These are phyloP conservation scores for Bellardia bayeri DNA, from an alignment of 2,888 invertebrate genomes.

Conservation along the genomic window DNA sequence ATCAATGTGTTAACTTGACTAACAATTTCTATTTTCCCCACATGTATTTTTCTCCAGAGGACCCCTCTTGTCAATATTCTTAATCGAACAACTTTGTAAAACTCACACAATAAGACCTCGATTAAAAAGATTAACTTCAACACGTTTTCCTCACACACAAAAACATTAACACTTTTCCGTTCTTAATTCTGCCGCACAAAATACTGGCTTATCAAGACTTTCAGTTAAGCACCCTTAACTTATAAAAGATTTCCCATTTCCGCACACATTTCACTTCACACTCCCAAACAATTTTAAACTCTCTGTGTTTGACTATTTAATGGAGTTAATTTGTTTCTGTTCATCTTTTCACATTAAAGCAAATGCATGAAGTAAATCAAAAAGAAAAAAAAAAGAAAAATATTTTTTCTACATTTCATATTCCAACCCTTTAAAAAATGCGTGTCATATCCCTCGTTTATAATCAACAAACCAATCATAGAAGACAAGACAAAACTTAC, in stretches of 20 bases:
- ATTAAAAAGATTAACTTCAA: too few relatives aligned
- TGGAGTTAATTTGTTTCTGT: conserved; percentile 58
- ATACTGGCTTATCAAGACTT: too few relatives aligned
- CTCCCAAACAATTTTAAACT: conserved; percentile 11
- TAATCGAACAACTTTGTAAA: too few relatives aligned
- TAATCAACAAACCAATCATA: conserved; percentile 52
- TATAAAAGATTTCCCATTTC: neutral
- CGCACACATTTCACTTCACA: conserved; percentile 1
- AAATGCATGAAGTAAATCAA: neutral
- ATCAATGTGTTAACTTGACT: too few relatives aligned
- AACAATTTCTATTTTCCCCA: too few relatives aligned
- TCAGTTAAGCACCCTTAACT: too few relatives aligned
- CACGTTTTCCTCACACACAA: too few relatives aligned
- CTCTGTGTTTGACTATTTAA: conserved; percentile 48
- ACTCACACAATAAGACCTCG: too few relatives aligned
- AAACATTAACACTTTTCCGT: too few relatives aligned
- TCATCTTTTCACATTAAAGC: conserved; percentile 33
- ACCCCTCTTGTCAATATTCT: too few relatives aligned
- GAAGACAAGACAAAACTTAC: conserved; percentile 24
- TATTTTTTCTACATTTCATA: conserved; percentile 20
- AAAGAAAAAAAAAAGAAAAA: neutral
- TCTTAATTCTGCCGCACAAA: too few relatives aligned
- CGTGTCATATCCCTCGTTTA: conserved; percentile 76
- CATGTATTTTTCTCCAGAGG: too few relatives aligned
- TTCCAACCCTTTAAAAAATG: conserved; percentile 74